Evolutionary conservation across 2,113 vertebrate species (phyloP).

Genomic region (Plestiodon gilberti): DNA sequence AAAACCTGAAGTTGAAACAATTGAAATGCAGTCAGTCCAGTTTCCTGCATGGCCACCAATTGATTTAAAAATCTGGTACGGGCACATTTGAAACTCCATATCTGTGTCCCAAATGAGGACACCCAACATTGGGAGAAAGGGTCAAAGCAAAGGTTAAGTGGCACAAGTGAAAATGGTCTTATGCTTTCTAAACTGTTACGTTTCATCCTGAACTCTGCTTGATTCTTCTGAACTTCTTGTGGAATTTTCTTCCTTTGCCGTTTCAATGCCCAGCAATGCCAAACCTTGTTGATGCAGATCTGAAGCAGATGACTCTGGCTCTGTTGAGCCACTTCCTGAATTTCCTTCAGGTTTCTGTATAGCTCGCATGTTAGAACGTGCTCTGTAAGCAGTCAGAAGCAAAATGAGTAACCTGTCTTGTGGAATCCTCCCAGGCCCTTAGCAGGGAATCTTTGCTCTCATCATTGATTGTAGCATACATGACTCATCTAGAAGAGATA

Average conservation of each 20-base stretch:
- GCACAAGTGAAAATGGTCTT: neutral
- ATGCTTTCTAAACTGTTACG: accelerated
- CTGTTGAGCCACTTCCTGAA: slow-evolving; percentile 4
- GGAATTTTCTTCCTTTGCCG: neutral
- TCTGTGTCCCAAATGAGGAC: neutral
- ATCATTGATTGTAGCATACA: neutral
- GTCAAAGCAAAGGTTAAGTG: too few species aligned
- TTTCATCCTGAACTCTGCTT: neutral
- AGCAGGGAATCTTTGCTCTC: slow-evolving; percentile 30
- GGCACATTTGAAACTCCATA: neutral
- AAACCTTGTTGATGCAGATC: slow-evolving; percentile 2
- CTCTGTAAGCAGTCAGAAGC: neutral
- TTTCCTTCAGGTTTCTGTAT: slow-evolving; percentile 41
- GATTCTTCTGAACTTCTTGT: neutral
- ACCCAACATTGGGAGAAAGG: too few species aligned
- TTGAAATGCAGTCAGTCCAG: neutral
- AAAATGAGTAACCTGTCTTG: slow-evolving; percentile 9
- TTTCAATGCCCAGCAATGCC: accelerated
- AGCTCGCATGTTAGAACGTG: slow-evolving; percentile 55
- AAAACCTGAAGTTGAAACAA: neutral
- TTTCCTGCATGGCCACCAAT: neutral
- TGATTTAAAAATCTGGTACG: neutral
- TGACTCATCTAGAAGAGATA: slow-evolving; percentile 20
- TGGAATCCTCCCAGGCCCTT: slow-evolving; percentile 32
- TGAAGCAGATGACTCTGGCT: slow-evolving; percentile 34